A percentile compares a stretch with the other conserved stretches of the same genome.
Conservation (phyloP, 1,140 invertebrate species). For the Lanistes nyassanus region DNA sequence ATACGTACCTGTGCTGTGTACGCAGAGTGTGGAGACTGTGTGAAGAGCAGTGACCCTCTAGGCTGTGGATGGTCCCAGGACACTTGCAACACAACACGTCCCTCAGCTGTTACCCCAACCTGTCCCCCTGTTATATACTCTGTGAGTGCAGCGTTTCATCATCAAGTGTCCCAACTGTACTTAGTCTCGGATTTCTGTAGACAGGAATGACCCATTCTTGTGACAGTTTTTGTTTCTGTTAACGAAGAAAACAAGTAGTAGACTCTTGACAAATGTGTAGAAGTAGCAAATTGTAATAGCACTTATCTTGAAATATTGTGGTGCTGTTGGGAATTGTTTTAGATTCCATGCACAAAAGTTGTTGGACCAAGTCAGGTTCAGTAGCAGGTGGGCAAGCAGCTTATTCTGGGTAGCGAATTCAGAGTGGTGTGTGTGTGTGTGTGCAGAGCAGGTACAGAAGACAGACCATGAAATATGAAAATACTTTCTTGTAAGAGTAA, state of each 20-base stretch:
- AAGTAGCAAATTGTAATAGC: background rate
- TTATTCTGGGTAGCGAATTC: background rate
- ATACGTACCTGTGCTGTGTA: slow-evolving; percentile 57
- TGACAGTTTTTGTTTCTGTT: background rate
- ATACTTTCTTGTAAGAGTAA: too few relatives aligned
- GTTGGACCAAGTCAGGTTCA: too few relatives aligned
- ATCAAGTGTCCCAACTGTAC: background rate
- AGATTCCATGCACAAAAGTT: too few relatives aligned
- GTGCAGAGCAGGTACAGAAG: too few relatives aligned
- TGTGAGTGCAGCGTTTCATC: slow-evolving; percentile 28
- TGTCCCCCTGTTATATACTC: slow-evolving; percentile 40
- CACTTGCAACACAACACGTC: slow-evolving; percentile 36
- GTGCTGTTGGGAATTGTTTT: too few relatives aligned
- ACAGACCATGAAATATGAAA: too few relatives aligned
- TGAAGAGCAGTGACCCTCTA: slow-evolving; percentile 55
- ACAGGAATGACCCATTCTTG: background rate
- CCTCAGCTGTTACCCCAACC: slow-evolving; percentile 11
- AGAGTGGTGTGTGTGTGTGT: background rate
- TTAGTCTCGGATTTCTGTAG: background rate
- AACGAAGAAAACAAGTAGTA: background rate
- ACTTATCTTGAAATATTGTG: too few relatives aligned
- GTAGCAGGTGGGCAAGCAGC: background rate
- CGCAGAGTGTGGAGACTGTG: slow-evolving; percentile 55
- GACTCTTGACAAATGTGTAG: background rate
- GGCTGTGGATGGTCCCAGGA: slow-evolving; percentile 63